Base-by-base conservation (phyloP, 2,888 invertebrate species). In the Euzophera pinguis region DNA sequence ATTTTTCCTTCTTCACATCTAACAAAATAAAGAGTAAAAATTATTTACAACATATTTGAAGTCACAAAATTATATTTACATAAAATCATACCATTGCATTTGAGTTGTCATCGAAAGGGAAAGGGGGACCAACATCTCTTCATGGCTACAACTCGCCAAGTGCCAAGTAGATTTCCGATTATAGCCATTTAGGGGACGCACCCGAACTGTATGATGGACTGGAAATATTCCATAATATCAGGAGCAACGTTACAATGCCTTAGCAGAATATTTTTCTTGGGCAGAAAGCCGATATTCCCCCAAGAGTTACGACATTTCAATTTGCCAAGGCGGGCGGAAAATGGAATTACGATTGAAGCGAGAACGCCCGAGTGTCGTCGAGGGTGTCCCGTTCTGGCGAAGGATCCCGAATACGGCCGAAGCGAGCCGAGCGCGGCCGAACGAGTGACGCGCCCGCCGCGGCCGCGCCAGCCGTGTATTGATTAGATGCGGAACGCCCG, bases 271-370 rank as follows among this genome's bases (percentile, higher is more conserved):
- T 89, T 89, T 87, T 90, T 87, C 89, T 89, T 84, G 81, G 80
- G 82, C 83, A 85, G 86, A 90, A 90, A 90, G 88, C 87, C 89
- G 90, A 90, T 88, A 90, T 90, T 89, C 90, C 90, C 90, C 84
- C 78, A 89, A 90, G 91, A 90, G 88, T 90, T 90, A 90, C 90
- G 90, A 90, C 90, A 90, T 91, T 91, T 91, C 91, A 91, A 91
- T 91, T 91, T 90, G 90, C 90, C 87, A 90, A 90, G 90, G 90
- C 90, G 90, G 88, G 89, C 89, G 90, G 91, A 90, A 91, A 90
- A 90, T 90, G 89, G 89, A 89, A 90, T 90, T 89, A 89, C 90
- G 89, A 89, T 90, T 90, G 86, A 78, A 89, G 88, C 85, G 88
- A 85, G 85, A 82, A 75, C 71, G 69, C 73, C 78, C 72, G 79